phyloP scores from a whole-genome alignment of 2,888 invertebrate species.

The Drosophila antonietae region DNA sequence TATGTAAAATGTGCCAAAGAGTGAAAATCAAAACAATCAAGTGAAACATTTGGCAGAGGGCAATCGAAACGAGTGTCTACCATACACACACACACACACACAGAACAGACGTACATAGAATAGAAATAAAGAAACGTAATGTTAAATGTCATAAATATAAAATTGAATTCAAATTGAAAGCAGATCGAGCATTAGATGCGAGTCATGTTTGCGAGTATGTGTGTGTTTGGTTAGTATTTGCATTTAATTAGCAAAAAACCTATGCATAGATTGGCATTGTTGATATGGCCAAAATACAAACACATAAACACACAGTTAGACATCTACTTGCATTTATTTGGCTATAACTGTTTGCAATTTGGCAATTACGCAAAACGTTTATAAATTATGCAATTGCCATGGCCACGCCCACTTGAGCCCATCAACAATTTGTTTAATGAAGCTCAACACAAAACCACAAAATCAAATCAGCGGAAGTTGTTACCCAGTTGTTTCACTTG shows the following conservation, averaged over 20 bases:
- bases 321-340: conserved; percentile 50
- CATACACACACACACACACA: neutral
- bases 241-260: conserved; percentile 77
- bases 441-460: conserved; percentile 68
- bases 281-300: conserved; percentile 37
- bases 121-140: conserved; percentile 35
- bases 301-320: neutral
- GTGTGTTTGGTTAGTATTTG: conserved; percentile 52
- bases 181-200: conserved; percentile 59
- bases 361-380: conserved; percentile 72
- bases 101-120: neutral
- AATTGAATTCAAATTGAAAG: conserved; percentile 77
- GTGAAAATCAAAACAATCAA: conserved; percentile 79
- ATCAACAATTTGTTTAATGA: conserved; percentile 67
- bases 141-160: conserved; percentile 76
- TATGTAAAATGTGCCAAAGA: conserved; percentile 71
- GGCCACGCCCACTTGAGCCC: neutral
- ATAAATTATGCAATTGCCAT: conserved; percentile 68
- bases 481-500: conserved; percentile 28
- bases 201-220: conserved; percentile 1
- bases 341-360: conserved; percentile 66
- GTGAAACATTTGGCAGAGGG: conserved; percentile 60
- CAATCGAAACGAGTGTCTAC: conserved; percentile 1
- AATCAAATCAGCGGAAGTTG: conserved; percentile 76
- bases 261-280: conserved; percentile 61